Percentiles rank a stretch among this genome's conserved stretches.
phyloP scores from a whole-genome alignment of 37 sponge, comb jelly and placozoan species.

The Ephydatia muelleri region DNA sequence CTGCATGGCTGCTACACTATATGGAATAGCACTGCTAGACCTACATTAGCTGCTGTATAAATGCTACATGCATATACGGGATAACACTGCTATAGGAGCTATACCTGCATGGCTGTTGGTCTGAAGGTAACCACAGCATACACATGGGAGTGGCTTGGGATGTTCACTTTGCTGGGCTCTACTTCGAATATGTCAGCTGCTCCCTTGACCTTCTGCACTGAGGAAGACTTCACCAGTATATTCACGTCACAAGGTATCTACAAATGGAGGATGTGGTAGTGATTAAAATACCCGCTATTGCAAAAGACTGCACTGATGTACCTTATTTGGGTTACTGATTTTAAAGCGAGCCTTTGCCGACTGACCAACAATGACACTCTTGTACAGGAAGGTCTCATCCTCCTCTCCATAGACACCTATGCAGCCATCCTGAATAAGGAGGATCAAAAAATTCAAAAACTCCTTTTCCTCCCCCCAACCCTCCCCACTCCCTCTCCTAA shows the following conservation, averaged over 20 bases:
- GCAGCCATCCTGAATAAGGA: constrained; percentile 28
- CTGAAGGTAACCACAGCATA: constrained; percentile 89
- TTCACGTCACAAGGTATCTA: constrained; percentile 93
- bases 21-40: too few species aligned
- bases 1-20: too few species aligned
- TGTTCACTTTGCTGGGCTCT: constrained; percentile 77
- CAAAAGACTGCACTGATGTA: too few species aligned
- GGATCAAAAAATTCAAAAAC: neutral
- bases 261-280: neutral
- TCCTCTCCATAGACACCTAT: constrained; percentile 89
- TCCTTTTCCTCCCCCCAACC: too few species aligned
- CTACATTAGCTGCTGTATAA: too few species aligned
- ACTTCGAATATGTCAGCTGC: constrained; percentile 84
- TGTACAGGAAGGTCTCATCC: constrained; percentile 88
- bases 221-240: constrained; percentile 18
- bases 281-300: neutral
- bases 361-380: constrained; percentile 91
- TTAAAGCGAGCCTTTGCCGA: constrained; percentile 83
- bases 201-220: constrained; percentile 30
- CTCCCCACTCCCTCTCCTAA: too few species aligned
- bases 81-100: too few species aligned
- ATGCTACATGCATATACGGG: too few species aligned
- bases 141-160: constrained; percentile 80
- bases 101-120: constrained; percentile 89
- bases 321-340: constrained; percentile 87